phyloP scores from a whole-genome alignment of 2,797 vertebrate species.

The Coluber constrictor region DNA sequence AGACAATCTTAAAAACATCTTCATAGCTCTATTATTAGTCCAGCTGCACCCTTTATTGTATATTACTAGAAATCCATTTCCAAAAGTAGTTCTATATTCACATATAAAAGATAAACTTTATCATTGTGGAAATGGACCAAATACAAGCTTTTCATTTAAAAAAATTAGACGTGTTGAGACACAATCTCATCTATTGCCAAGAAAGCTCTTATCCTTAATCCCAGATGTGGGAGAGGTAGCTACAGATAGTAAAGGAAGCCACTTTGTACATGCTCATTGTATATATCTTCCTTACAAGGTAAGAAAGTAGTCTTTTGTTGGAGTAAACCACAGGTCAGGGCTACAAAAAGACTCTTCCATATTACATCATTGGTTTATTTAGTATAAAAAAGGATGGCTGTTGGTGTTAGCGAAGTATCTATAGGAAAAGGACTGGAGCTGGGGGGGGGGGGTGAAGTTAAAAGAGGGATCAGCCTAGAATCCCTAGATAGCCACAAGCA shows the following conservation, averaged over 20 bases:
- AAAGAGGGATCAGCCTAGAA: background rate
- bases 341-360: background rate
- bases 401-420: background rate
- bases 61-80: background rate
- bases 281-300: too few species aligned
- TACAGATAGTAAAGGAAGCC: background rate
- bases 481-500: background rate
- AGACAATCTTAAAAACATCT: constrained; percentile 12
- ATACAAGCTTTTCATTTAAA: background rate
- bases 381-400: background rate
- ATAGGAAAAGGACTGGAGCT: background rate
- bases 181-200: constrained; percentile 8
- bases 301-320: too few species aligned
- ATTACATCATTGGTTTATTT: background rate
- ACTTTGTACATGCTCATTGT: constrained; percentile 3
- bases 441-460: background rate
- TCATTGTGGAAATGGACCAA: background rate
- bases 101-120: background rate
- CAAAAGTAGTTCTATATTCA: background rate
- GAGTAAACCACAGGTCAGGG: background rate
- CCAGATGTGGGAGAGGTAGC: background rate
- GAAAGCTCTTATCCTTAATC: constrained; percentile 13
- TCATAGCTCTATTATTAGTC: background rate
- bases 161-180: background rate
- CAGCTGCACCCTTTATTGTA: background rate